phyloP scores from a whole-genome alignment of 2,797 vertebrate genomes.

The Sylvia borin region DNA sequence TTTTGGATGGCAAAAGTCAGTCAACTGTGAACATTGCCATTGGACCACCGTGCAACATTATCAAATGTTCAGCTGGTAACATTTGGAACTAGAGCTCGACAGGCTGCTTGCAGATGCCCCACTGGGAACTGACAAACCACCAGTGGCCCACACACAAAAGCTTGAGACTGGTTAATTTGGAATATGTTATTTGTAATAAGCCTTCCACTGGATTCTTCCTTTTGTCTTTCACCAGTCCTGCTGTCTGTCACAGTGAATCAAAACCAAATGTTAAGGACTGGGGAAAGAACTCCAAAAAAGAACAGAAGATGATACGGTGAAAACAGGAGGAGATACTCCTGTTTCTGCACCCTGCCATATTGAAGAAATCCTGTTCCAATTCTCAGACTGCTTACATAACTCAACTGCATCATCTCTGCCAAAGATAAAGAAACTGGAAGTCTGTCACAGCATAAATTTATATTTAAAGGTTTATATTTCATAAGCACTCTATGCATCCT shows the following conservation, averaged over 20 bases:
- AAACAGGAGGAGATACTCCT: not conserved
- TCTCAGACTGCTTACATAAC: not conserved
- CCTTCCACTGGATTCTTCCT: constrained; percentile 6
- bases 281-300: not conserved
- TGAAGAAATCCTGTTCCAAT: not conserved
- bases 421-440: not conserved
- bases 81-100: not conserved
- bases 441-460: not conserved
- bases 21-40: not conserved
- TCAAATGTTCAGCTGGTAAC: not conserved
- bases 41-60: not conserved
- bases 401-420: not conserved
- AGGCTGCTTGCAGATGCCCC: not conserved
- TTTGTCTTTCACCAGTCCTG: constrained; percentile 7
- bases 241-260: not conserved
- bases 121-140: not conserved
- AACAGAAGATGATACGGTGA: not conserved
- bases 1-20: not conserved
- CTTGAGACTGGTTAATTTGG: not conserved
- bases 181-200: not conserved
- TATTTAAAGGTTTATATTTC: not conserved
- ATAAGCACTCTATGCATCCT: not conserved
- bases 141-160: not conserved
- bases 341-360: not conserved
- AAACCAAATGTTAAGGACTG: not conserved